Base-by-base conservation (phyloP, 2,797 vertebrate genomes). In the Paedocypris micromegethes region DNA sequence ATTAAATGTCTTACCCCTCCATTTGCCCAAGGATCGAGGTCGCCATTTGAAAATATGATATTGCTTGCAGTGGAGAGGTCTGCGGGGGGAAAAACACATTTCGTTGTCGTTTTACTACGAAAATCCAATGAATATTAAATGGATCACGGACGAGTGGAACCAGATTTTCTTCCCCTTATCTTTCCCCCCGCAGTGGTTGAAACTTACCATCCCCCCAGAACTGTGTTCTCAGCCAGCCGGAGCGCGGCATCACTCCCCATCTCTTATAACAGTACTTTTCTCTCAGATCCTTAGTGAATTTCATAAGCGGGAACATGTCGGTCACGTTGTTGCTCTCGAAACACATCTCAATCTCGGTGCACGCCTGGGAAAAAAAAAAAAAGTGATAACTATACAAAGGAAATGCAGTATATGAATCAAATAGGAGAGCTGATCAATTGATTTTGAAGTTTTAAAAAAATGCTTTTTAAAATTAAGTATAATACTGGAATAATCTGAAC, bases 1-100 rank as follows among this genome's bases (percentile, higher is more conserved):
- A 23, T 23, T 23, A 23, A 23, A 23, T 23, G 23, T 46, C 90
- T 91, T 86, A 98, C 94, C 85, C 95, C 94, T 5, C 95, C 95
- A 1, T 94, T 90, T 3, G 95, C 93, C 95, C 95, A 98, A 0
- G 95, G 95, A 82, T 98, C 95, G 81, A 97, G 83, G 73, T 96
- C 91, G 40, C 95, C 95, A 0, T 98, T 98, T 59, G 95, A 98
- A 85, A 97, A 98, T 66, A 98, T 93, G 0, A 97, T 95, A 83
- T 96, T 95, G 86, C 90, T 95, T 69, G 92, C 86, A 0, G 89
- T 86, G 64, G 83, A 85, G 66, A 97, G 86, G 50, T 88, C 94
- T 97, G 81, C 58, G 80, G 45, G 39, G 3, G 41, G 65, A 46
- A 2, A 49, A 37, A 6, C 4, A 40, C 8, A 70, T 8, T 48